phyloP scores from a whole-genome alignment of 2,113 vertebrate genomes.

The Psammodynastes pulverulentus region DNA sequence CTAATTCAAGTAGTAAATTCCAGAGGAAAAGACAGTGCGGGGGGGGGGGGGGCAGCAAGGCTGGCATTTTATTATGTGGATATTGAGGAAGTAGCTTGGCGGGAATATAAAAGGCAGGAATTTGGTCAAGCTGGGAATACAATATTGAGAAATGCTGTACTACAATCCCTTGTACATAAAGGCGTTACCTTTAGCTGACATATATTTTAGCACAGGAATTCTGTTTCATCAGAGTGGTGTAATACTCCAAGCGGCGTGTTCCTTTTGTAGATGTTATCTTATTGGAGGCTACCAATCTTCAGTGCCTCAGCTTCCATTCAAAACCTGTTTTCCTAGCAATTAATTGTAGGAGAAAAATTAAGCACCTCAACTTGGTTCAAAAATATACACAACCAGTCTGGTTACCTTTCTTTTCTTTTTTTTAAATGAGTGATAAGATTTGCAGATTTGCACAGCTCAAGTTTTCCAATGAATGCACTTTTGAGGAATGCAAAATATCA shows the following conservation, averaged over 20 bases:
- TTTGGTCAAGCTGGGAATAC: not conserved
- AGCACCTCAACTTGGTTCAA: not conserved
- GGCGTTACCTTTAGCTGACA: not conserved
- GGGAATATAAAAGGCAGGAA: not conserved
- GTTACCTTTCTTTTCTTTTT: not conserved
- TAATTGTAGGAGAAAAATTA: not conserved
- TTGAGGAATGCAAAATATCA: not conserved
- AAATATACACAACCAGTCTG: not conserved
- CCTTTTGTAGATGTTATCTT: not conserved
- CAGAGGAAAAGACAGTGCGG: not conserved
- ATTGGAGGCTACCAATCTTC: not conserved
- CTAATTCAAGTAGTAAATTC: not conserved
- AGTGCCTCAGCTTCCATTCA: slow-evolving; percentile 9
- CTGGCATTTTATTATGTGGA: not conserved
- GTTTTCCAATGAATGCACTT: slow-evolving; percentile 7
- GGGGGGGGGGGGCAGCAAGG: not conserved
- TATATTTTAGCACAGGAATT: not conserved
- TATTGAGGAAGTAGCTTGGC: not conserved
- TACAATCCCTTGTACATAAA: not conserved
- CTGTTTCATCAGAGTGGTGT: not conserved
- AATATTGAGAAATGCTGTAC: not conserved
- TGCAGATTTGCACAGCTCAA: slow-evolving; percentile 16
- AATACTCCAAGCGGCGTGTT: not conserved
- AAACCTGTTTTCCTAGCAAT: not conserved
- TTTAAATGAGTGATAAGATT: not conserved